Percentiles rank a stretch among this genome's conserved stretches.
phyloP scores from a whole-genome alignment of 2,113 vertebrate genomes.

The Manacus vitellinus region DNA sequence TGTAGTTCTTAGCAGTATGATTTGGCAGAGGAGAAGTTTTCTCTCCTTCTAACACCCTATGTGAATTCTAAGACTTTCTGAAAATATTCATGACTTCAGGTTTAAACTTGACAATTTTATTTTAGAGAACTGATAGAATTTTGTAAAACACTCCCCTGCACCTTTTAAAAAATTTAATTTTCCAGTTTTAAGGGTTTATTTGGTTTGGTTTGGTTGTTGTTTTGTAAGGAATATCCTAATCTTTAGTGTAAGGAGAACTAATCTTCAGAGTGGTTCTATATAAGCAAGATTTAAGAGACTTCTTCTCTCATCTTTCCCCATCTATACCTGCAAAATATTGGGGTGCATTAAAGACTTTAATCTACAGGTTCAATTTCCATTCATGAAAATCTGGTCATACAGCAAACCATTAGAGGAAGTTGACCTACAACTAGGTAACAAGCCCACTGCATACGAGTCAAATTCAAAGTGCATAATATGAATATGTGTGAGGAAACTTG shows the following conservation, averaged over 20 bases:
- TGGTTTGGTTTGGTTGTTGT: neutral
- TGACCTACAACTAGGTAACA: neutral
- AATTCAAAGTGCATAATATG: neutral
- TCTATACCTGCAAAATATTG: neutral
- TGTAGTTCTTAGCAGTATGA: neutral
- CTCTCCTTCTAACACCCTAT: neutral
- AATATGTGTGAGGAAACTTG: neutral
- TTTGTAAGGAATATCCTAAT: neutral
- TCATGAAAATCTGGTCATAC: neutral
- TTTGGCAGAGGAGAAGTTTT: neutral
- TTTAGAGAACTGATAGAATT: neutral
- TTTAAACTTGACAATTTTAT: neutral
- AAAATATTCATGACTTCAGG: neutral
- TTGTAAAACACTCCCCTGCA: neutral
- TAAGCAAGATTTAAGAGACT: neutral
- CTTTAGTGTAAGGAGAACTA: neutral
- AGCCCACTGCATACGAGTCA: neutral
- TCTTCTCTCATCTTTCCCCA: neutral
- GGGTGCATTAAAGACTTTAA: neutral
- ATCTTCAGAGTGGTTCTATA: neutral
- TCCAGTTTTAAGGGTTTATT: neutral
- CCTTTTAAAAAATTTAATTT: neutral
- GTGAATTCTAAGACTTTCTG: neutral
- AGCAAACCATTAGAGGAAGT: neutral
- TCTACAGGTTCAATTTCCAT: neutral